phyloP scores from a whole-genome alignment of 2,888 invertebrate species.

The Leptinotarsa haldemani region DNA sequence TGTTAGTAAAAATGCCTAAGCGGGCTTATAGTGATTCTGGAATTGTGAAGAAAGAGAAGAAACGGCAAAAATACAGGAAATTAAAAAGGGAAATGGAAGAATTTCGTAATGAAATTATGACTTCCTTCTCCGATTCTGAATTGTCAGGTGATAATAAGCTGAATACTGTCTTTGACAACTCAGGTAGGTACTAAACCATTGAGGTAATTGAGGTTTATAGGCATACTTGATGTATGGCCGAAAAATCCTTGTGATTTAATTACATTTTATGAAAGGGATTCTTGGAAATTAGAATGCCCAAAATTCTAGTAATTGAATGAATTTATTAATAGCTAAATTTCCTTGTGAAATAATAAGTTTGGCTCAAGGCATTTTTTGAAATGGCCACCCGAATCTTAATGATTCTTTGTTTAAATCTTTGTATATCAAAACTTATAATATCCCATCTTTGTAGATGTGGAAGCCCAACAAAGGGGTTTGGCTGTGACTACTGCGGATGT shows the following conservation, averaged over 20 bases:
- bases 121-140: too few relatives aligned
- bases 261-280: too few relatives aligned
- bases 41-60: background rate
- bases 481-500: background rate
- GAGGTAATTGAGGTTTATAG: too few relatives aligned
- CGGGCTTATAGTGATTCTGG: background rate
- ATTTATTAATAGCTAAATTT: background rate
- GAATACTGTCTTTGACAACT: too few relatives aligned
- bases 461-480: too few relatives aligned
- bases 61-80: background rate
- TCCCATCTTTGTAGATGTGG: too few relatives aligned
- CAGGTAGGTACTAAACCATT: background rate
- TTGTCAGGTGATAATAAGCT: too few relatives aligned
- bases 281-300: too few relatives aligned
- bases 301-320: background rate
- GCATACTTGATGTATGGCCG: too few relatives aligned
- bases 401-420: background rate
- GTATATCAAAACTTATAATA: background rate
- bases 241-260: too few relatives aligned
- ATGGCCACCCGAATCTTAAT: constrained; percentile 1
- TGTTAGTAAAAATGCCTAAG: background rate
- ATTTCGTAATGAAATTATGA: too few relatives aligned
- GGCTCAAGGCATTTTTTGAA: background rate
- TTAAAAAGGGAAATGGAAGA: background rate
- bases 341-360: background rate